Evolutionary conservation across 2,113 vertebrate species (phyloP).

Genomic region (Pelodiscus sinensis): DNA sequence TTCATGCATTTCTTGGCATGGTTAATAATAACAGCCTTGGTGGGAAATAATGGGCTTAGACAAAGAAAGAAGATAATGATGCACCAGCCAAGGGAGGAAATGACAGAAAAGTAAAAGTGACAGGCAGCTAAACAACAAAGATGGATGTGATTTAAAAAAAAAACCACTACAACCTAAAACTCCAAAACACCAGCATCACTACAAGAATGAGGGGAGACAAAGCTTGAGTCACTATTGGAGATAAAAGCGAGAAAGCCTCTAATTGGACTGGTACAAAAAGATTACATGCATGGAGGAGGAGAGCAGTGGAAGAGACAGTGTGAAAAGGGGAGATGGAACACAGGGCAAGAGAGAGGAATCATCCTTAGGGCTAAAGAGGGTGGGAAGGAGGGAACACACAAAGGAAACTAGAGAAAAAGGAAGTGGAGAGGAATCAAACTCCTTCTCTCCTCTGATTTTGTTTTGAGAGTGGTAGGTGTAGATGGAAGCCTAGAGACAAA

Average conservation of each 20-base stretch:
- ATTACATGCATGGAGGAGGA: constrained; percentile 15
- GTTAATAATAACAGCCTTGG: constrained; percentile 63
- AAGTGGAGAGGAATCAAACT: not conserved
- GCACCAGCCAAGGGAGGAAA: constrained; percentile 31
- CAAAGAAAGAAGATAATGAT: constrained; percentile 62
- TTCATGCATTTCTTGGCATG: constrained; percentile 44
- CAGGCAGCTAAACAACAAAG: constrained; percentile 70
- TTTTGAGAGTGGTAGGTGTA: not conserved
- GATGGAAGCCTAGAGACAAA: not conserved
- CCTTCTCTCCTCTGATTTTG: too few relatives aligned
- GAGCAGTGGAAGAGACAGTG: constrained; percentile 26
- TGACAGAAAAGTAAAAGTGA: constrained; percentile 50
- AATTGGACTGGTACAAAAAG: constrained; percentile 58
- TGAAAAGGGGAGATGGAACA: constrained; percentile 18
- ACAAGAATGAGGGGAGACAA: constrained; percentile 51
- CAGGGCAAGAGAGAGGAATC: not conserved
- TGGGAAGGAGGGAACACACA: not conserved
- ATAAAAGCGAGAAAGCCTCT: constrained; percentile 20
- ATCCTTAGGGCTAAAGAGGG: not conserved
- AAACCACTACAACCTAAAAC: constrained; percentile 58
- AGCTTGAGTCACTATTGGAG: constrained; percentile 50
- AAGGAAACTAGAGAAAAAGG: not conserved
- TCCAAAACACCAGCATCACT: not conserved
- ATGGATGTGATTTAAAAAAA: constrained; percentile 54
- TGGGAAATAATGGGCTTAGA: constrained; percentile 67